phyloP scores from a whole-genome alignment of 2,797 vertebrate species.

The Champsocephalus gunnari region DNA sequence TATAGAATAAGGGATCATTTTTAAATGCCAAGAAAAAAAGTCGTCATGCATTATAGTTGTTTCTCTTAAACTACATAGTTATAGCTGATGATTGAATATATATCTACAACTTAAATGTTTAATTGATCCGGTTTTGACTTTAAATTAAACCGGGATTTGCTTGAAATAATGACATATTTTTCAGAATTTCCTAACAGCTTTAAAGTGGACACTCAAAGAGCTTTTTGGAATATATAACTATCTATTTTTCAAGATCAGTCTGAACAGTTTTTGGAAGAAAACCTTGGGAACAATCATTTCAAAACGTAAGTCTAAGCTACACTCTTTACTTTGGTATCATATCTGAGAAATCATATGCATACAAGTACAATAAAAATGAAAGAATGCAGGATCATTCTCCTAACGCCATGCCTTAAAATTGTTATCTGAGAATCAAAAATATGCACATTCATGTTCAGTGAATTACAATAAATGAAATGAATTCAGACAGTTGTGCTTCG shows the following conservation, averaged over 20 bases:
- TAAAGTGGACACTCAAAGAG: constrained; percentile 23
- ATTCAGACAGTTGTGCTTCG: constrained; percentile 48
- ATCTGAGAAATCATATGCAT: constrained; percentile 49
- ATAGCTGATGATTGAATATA: constrained; percentile 32
- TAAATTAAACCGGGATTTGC: constrained; percentile 1
- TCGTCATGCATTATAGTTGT: constrained; percentile 53
- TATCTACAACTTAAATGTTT: constrained; percentile 21
- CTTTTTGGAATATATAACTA: constrained; percentile 10
- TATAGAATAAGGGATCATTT: constrained; percentile 41
- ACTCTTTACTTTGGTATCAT: constrained; percentile 71
- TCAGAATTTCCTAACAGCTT: constrained; percentile 12
- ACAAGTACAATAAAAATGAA: constrained; percentile 43
- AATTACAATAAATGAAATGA: not conserved
- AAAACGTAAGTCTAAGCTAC: constrained; percentile 42
- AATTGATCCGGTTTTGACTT: constrained; percentile 21
- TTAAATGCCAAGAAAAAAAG: constrained; percentile 41
- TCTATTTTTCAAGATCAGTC: constrained; percentile 13
- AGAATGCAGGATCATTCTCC: constrained; percentile 21
- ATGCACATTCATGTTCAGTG: constrained; percentile 35
- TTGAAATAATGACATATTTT: constrained; percentile 1
- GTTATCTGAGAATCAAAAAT: constrained; percentile 25
- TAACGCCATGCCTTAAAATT: constrained; percentile 16
- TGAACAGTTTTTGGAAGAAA: constrained; percentile 44
- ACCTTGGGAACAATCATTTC: constrained; percentile 34
- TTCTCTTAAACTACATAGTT: constrained; percentile 49